Conservation (phyloP, 2,888 invertebrate genomes). For the Sialis lutaria region DNA sequence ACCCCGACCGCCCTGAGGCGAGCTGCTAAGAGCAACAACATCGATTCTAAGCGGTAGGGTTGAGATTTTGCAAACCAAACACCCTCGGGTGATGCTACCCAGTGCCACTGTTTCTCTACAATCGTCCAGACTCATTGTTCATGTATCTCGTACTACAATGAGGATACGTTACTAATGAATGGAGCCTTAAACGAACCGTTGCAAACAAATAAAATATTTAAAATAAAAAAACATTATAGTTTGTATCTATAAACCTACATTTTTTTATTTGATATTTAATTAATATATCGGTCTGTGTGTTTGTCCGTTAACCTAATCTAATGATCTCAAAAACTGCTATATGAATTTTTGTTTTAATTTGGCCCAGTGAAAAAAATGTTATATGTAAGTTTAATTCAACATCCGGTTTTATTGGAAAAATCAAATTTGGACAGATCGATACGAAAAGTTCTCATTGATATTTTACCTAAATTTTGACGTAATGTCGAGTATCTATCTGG, state of each 20-base stretch:
- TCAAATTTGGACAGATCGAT: neutral
- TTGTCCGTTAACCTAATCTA: no score
- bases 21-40: constrained; percentile 21
- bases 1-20: constrained; percentile 12
- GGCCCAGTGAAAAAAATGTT: neutral
- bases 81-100: constrained; percentile 19
- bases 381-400: no score
- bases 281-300: no score
- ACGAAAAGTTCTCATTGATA: neutral
- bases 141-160: constrained; percentile 1
- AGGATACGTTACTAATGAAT: constrained; percentile 10
- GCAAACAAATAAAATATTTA: no score
- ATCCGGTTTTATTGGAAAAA: no score
- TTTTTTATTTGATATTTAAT: no score
- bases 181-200: no score
- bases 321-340: no score
- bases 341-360: neutral
- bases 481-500: neutral
- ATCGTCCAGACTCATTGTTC: neutral
- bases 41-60: constrained; percentile 15
- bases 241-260: no score
- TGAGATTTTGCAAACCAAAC: constrained; percentile 22
- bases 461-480: neutral
- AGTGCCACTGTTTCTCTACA: constrained; percentile 3
- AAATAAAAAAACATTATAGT: no score